Base-by-base conservation (phyloP, 2,888 invertebrate genomes). In the Listrodromus nycthemerus region DNA sequence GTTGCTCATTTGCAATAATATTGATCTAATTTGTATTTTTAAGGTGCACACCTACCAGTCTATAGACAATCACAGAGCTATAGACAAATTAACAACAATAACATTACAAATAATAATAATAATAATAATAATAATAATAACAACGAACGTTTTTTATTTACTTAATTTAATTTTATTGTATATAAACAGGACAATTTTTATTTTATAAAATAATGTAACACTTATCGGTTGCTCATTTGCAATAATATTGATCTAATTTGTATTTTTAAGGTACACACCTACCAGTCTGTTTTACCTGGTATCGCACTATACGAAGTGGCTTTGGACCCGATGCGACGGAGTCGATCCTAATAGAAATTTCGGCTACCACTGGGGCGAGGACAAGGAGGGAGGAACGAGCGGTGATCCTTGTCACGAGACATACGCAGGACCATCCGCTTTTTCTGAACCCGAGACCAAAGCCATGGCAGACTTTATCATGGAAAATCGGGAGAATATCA, bases 331-430 rank as follows among this genome's bases (percentile, higher is more conserved):
- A 67, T 97, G 97, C 91, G 94, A 95, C 55, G 97, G 97, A 0
- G 97, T 96, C 0, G 97, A 97, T 90, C 95, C 96, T 0, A 97
- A 97, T 91, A 94, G 97, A 86, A 97, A 97, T 92, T 97, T 96
- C 95, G 95, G 95, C 80, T 96, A 95, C 90, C 95, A 96, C 85
- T 97, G 96, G 96, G 95, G 95, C 66, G 95, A 95, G 87, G 94
- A 95, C 85, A 91, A 90, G 21, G 83, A 85, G 5, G 89, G 90
- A 4, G 97, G 96, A 48, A 95, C 96, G 0, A 96, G 96, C 27
- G 93, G 90, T 1, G 96, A 96, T 90, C 95, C 96, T 0, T 97
- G 97, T 90, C 95, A 95, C 24, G 97, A 97, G 73, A 96, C 96
- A 85, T 97, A 95, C 91, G 95, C 96, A 0, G 97, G 97, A 0